Conservation (phyloP, 2,888 invertebrate genomes). For the Dicycla oo region DNA sequence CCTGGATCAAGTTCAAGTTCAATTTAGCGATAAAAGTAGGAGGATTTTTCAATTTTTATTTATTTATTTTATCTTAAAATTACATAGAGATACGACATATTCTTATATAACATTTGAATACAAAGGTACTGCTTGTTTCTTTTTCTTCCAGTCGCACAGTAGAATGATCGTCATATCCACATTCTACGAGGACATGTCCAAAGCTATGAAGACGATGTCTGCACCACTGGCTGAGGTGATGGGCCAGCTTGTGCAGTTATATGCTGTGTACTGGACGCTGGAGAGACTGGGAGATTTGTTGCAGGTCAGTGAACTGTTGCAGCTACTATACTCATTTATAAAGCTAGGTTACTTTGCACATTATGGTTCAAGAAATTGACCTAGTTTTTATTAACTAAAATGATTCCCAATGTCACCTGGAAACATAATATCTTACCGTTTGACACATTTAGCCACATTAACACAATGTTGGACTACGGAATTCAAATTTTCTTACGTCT, state of each 20-base stretch:
- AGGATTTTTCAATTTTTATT: too few relatives aligned
- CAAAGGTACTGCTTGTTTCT: too few relatives aligned
- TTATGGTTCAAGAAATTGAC: background rate
- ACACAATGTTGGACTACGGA: too few relatives aligned
- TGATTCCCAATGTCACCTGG: background rate
- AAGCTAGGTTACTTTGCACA: background rate
- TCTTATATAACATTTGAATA: too few relatives aligned
- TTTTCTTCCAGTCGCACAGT: slow-evolving; percentile 92
- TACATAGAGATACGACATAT: too few relatives aligned
- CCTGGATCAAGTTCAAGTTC: too few relatives aligned
- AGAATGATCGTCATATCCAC: slow-evolving; percentile 94
- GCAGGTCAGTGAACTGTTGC: slow-evolving; percentile 89
- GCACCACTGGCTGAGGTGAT: slow-evolving; percentile 91
- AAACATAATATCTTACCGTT: too few relatives aligned
- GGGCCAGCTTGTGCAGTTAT: slow-evolving; percentile 93
- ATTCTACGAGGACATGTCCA: slow-evolving; percentile 91
- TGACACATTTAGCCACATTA: background rate
- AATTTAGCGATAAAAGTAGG: too few relatives aligned
- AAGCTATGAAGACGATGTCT: slow-evolving; percentile 87
- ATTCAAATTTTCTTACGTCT: too few relatives aligned
- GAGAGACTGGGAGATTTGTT: slow-evolving; percentile 94
- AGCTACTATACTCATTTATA: background rate
- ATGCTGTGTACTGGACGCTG: slow-evolving; percentile 93
- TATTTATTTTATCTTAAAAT: too few relatives aligned
- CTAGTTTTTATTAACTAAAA: too few relatives aligned